Evolutionary conservation across 2,113 vertebrate species (phyloP).

Genomic region (Sturnus vulgaris): DNA sequence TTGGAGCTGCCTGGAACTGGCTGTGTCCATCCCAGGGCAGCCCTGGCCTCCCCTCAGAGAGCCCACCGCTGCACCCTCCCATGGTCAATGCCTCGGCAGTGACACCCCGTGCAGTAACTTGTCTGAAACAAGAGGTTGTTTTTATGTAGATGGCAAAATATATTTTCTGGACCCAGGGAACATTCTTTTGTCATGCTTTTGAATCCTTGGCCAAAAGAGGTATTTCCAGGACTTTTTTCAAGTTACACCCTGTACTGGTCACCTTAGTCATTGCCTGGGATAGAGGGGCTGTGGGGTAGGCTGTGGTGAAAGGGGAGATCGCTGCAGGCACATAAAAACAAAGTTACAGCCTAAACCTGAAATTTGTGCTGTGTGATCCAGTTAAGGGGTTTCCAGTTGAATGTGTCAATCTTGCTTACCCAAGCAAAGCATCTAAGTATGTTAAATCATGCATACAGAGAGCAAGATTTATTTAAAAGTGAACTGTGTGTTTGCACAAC

Average conservation of each 20-base stretch:
- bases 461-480: not conserved
- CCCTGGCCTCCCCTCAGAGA: not conserved
- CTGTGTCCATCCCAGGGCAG: accelerated
- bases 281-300: not conserved
- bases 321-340: accelerated
- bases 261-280: not conserved
- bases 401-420: not conserved
- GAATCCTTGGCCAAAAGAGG: not conserved
- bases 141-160: not conserved
- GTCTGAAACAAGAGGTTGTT: not conserved
- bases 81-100: accelerated
- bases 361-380: not conserved
- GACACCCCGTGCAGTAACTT: not conserved
- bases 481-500: not conserved
- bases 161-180: not conserved
- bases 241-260: accelerated
- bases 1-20: not conserved
- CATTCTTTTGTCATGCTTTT: accelerated
- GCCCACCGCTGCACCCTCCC: not conserved
- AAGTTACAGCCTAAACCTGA: not conserved
- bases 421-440: not conserved
- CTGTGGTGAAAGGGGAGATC: not conserved
- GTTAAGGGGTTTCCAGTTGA: not conserved
- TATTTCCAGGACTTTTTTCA: not conserved
- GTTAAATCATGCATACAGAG: not conserved